phyloP scores from a whole-genome alignment of 2,797 vertebrate species.

The Coluber constrictor region DNA sequence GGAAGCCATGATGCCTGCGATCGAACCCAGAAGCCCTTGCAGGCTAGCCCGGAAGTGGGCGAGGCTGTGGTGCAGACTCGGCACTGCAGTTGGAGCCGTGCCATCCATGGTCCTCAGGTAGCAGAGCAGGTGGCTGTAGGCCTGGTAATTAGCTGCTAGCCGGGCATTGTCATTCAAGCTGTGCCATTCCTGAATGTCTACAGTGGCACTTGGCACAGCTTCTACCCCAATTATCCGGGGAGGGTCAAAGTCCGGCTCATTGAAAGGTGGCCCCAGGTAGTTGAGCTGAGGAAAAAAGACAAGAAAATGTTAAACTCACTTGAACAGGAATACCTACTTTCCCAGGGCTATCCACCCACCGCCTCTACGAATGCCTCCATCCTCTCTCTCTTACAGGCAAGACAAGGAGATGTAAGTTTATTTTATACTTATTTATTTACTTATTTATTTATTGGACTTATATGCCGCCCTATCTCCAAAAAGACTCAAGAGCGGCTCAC shows the following conservation, averaged over 20 bases:
- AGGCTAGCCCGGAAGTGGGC: constrained; percentile 92
- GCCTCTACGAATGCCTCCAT: background rate
- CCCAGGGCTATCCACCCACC: background rate
- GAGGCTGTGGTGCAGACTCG: constrained; percentile 86
- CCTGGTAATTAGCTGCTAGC: constrained; percentile 91
- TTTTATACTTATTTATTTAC: no score
- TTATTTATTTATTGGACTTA: no score
- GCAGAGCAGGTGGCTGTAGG: constrained; percentile 88
- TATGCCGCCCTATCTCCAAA: no score
- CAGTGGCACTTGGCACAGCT: constrained; percentile 89
- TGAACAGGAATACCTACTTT: background rate
- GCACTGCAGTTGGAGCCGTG: constrained; percentile 81
- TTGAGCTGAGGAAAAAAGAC: constrained; percentile 77
- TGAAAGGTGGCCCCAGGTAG: constrained; percentile 94
- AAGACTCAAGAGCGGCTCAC: no score
- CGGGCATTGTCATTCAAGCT: constrained; percentile 90
- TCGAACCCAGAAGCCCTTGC: constrained; percentile 89
- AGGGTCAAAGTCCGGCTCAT: constrained; percentile 93
- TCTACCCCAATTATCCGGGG: constrained; percentile 87
- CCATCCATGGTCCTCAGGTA: constrained; percentile 86
- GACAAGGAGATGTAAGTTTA: background rate
- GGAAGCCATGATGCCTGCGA: constrained; percentile 89
- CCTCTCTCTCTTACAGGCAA: background rate
- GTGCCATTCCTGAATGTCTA: constrained; percentile 88
- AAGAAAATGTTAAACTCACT: constrained; percentile 17